phyloP scores from a whole-genome alignment of 2,888 invertebrate species.

The Punctoribates punctum region DNA sequence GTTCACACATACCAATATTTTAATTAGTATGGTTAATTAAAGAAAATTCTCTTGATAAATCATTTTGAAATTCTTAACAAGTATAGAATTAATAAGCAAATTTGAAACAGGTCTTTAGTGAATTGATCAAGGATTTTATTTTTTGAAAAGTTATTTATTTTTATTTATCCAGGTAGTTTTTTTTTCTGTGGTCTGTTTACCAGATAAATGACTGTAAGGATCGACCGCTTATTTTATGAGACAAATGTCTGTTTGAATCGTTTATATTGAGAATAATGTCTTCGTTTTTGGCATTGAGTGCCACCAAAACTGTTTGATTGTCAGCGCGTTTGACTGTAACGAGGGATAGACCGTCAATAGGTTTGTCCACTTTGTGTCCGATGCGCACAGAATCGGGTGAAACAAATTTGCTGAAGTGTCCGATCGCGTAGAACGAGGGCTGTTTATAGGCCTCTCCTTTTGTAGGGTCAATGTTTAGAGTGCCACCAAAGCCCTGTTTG shows the following conservation, averaged over 20 bases:
- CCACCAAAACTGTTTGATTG: conserved; percentile 14
- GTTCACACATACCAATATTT: too few relatives aligned
- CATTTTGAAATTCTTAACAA: too few relatives aligned
- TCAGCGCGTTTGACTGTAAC: background rate
- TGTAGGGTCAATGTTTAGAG: conserved; percentile 64
- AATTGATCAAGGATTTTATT: too few relatives aligned
- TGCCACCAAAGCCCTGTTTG: conserved; percentile 55
- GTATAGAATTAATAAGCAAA: too few relatives aligned
- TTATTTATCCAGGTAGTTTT: too few relatives aligned
- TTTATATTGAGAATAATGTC: conserved; percentile 1
- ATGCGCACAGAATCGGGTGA: conserved; percentile 48
- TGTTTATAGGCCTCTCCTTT: conserved; percentile 78
- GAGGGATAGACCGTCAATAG: background rate
- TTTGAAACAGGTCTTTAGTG: too few relatives aligned
- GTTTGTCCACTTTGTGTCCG: background rate
- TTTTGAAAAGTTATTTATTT: too few relatives aligned
- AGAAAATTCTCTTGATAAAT: too few relatives aligned
- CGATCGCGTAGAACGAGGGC: conserved; percentile 79
- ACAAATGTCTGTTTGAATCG: background rate
- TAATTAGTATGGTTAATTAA: too few relatives aligned
- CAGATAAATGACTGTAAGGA: conserved; percentile 46
- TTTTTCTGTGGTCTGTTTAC: too few relatives aligned
- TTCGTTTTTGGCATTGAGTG: conserved; percentile 14
- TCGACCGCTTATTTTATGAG: conserved; percentile 35
- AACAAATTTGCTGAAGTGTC: conserved; percentile 61